Conservation (phyloP, 1,140 invertebrate genomes). For the Drosophila prosaltans region DNA sequence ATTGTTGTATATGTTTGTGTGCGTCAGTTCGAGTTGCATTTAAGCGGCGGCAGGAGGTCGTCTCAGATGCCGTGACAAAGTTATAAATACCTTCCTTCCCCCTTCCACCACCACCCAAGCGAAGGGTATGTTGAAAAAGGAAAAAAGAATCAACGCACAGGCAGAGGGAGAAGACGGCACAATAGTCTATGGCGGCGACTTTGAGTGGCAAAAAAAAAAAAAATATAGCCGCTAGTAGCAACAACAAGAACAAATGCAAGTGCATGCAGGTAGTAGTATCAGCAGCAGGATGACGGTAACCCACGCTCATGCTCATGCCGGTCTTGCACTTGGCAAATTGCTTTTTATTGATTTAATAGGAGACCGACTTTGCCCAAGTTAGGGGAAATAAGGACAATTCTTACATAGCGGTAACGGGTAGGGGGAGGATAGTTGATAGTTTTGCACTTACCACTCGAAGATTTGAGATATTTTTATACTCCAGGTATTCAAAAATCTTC, state of each 20-base stretch:
- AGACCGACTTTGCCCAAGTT: constrained; percentile 18
- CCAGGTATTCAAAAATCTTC: constrained; percentile 90
- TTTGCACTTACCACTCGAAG: constrained; percentile 88
- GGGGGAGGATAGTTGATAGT: constrained; percentile 8
- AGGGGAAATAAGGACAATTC: background rate
- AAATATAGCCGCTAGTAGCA: constrained; percentile 22
- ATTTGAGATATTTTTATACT: constrained; percentile 90
- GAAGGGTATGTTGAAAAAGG: constrained; percentile 13
- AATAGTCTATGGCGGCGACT: constrained; percentile 32
- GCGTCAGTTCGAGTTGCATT: constrained; percentile 4
- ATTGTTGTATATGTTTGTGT: background rate
- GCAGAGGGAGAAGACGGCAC: constrained; percentile 17
- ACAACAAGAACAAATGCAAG: constrained; percentile 42
- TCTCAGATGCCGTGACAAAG: constrained; percentile 45
- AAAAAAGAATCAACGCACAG: constrained; percentile 39
- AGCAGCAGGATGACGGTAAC: constrained; percentile 59
- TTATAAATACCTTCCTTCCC: constrained; percentile 49
- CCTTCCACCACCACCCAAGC: background rate
- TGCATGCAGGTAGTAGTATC: constrained; percentile 53
- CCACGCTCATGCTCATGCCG: constrained; percentile 50
- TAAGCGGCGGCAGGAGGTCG: constrained; percentile 14
- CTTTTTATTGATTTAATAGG: constrained; percentile 79
- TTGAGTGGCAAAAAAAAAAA: constrained; percentile 55
- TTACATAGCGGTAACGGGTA: background rate
- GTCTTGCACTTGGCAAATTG: constrained; percentile 72